Evolutionary conservation across 37 sponge, comb jelly and placozoan genomes (phyloP), one percentile per base, ranked within the genome.

Genomic region (Geodia barretti): DNA sequence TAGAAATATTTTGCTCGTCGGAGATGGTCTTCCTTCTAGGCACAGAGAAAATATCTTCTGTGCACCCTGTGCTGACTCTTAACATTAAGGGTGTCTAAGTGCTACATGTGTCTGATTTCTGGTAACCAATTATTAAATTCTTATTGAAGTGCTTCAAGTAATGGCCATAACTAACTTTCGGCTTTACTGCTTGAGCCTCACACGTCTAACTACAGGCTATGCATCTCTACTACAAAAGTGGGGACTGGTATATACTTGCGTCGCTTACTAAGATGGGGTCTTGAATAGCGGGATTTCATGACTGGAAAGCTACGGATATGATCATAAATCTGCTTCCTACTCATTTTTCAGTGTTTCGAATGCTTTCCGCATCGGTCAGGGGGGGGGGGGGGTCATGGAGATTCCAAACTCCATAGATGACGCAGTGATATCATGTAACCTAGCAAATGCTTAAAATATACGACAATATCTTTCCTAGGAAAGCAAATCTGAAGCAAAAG

Each of bases 211-310:
- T 73, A 73, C 8, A 73, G 42, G 7, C 42, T 17, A 73, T 73
- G 73, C 73, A 73, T 73, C 7, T 73, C 42, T 19, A 42, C 42
- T 11, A 73, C n/a, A n/a, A n/a, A n/a, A n/a, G n/a, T n/a, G n/a
- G n/a, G n/a, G n/a, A n/a, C n/a, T n/a, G n/a, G n/a, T n/a, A n/a
- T n/a, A n/a, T n/a, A 73, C 54, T 47, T 47, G 8, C 28, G 42
- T 40, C 73, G 73, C 21, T 42, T n/a, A 25, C 20, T 24, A 39
- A 23, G 20, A 19, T 73, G 21, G 73, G 21, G 36, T 73, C 73
- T 73, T 20, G 73, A 73, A 37, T 73, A 73, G 43, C 39, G 73
- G 1, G 73, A 73, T 7, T 73, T 73, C 73, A 73, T 73, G 1
- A 42, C 42, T 3, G 73, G 73, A n/a, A 73, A 73, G 19, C 42